Conservation (phyloP, 1,140 invertebrate genomes). For the Penaeus japonicus region DNA sequence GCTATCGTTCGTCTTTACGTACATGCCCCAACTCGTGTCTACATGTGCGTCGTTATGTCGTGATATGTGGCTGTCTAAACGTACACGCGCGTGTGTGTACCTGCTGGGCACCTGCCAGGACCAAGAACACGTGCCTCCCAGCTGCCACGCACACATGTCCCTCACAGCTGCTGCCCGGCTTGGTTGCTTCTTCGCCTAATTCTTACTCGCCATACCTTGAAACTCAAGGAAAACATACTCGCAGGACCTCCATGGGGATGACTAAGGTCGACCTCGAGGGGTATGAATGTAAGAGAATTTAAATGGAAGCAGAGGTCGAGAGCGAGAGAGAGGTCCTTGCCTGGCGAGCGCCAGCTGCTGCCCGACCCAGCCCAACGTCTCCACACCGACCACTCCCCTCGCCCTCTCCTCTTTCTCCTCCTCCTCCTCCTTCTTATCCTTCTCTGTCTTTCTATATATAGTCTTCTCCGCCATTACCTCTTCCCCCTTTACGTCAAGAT, state of each 20-base stretch:
- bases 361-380: no score
- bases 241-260: no score
- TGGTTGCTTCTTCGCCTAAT: no score
- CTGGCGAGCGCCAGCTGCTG: not conserved
- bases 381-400: no score
- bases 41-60: not conserved
- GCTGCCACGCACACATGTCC: constrained; percentile 37
- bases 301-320: not conserved
- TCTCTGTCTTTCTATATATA: constrained; percentile 23
- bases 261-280: not conserved
- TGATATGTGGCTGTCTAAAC: not conserved
- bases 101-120: constrained; percentile 31
- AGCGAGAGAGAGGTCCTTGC: not conserved
- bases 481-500: not conserved
- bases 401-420: not conserved
- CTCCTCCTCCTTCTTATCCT: not conserved
- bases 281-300: not conserved
- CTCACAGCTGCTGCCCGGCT: constrained; percentile 11
- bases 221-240: no score
- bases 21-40: no score
- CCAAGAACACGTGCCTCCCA: constrained; percentile 45
- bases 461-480: constrained; percentile 3
- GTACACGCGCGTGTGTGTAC: constrained; percentile 32
- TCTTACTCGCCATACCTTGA: no score
- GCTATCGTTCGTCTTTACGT: no score